Percentiles rank a stretch among this genome's conserved stretches.
These are phyloP conservation scores for Palythoa grandis DNA, from an alignment of 92 coral and sea anemone species.

Conservation along the genomic window DNA sequence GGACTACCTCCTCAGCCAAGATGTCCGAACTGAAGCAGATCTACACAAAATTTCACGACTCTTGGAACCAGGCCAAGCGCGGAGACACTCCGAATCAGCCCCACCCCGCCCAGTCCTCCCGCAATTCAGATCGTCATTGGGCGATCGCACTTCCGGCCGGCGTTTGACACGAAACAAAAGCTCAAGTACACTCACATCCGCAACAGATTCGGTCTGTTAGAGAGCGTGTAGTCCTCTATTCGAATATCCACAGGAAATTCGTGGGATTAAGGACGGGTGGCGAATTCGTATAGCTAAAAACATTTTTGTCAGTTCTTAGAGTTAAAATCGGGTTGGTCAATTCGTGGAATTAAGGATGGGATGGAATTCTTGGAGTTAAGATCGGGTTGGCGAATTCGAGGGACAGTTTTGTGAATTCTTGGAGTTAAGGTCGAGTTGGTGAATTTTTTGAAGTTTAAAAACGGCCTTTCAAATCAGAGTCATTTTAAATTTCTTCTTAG, in stretches of 20 bases:
- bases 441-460: no score
- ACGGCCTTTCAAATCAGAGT: no score
- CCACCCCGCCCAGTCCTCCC: constrained; percentile 68
- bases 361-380: no score
- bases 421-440: no score
- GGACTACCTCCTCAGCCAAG: constrained; percentile 81
- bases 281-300: background rate
- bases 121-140: constrained; percentile 36
- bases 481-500: no score
- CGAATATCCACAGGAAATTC: background rate
- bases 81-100: constrained; percentile 75
- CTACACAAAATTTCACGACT: constrained; percentile 91
- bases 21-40: constrained; percentile 86
- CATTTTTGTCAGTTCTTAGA: no score
- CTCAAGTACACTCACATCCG: constrained; percentile 13
- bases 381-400: no score
- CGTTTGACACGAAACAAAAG: constrained; percentile 5
- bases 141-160: constrained; percentile 3
- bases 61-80: constrained; percentile 81
- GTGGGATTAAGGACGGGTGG: background rate
- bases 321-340: no score
- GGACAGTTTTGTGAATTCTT: no score
- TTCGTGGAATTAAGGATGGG: no score
- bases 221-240: no score
- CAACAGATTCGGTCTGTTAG: constrained; percentile 35